Percentiles rank a stretch among this genome's conserved stretches.
Conservation (phyloP, 2,797 vertebrate genomes). For the Heliangelus exortis region DNA sequence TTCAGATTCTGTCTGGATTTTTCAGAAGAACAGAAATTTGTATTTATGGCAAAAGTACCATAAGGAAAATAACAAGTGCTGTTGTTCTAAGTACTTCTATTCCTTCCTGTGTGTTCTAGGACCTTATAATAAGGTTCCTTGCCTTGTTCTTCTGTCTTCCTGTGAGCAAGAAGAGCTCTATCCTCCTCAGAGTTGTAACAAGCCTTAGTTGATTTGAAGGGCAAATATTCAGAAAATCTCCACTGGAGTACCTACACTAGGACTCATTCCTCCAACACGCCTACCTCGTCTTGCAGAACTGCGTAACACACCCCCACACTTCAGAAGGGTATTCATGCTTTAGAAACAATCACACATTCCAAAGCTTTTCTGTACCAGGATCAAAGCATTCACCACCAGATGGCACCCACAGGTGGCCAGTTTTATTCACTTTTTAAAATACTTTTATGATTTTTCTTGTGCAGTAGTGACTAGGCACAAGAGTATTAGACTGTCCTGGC, state of each 20-base stretch:
- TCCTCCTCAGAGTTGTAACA: neutral
- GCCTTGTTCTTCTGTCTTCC: neutral
- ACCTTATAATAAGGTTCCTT: neutral
- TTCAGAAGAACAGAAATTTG: neutral
- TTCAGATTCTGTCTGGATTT: neutral
- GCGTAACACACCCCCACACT: neutral
- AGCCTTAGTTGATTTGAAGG: neutral
- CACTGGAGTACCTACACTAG: neutral
- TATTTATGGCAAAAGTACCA: neutral
- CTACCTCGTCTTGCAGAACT: neutral
- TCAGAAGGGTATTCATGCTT: fast-evolving
- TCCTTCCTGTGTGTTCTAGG: neutral
- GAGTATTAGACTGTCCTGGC: neutral
- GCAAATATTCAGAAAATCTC: neutral
- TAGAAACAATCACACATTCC: neutral
- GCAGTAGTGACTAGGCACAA: neutral
- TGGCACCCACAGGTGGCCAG: slow-evolving; percentile 46
- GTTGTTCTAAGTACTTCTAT: neutral
- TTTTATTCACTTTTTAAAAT: neutral
- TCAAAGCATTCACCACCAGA: slow-evolving; percentile 31
- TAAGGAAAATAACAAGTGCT: neutral
- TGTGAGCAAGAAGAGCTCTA: neutral
- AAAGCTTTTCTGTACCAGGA: neutral
- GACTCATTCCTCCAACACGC: neutral
- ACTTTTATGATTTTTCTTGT: neutral